Percentiles rank a stretch among this genome's conserved stretches.
Conservation (phyloP, 37 sponge, comb jelly and placozoan species). For the Hexactinellida sp. region DNA sequence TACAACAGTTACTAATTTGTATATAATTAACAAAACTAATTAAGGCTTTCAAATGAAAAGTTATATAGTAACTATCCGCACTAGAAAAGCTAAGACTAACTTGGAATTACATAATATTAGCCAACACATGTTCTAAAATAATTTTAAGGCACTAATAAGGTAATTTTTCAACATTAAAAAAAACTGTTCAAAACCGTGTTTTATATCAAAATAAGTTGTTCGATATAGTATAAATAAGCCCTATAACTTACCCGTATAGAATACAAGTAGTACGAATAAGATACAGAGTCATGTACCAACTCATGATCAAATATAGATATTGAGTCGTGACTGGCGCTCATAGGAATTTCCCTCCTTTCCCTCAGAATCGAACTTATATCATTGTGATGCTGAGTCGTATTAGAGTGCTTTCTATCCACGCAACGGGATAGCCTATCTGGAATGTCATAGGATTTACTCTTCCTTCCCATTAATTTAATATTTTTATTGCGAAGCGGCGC, state of each 20-base stretch:
- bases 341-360: neutral
- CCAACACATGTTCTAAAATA: no score
- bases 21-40: no score
- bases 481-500: neutral
- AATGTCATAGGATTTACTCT: constrained; percentile 13
- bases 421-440: neutral
- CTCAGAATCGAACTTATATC: neutral
- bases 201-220: no score
- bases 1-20: no score
- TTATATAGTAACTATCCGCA: no score
- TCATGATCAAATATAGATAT: constrained; percentile 13
- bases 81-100: no score
- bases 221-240: no score
- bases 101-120: no score
- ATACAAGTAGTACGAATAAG: neutral
- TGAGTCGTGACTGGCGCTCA: neutral
- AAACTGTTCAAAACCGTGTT: no score
- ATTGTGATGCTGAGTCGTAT: neutral
- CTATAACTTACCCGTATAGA: constrained; percentile 9
- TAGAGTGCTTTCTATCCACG: neutral
- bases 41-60: no score
- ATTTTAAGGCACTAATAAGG: no score
- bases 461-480: neutral
- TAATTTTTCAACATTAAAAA: no score
- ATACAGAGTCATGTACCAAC: neutral